Conservation (phyloP, 2,888 invertebrate genomes). For the Nomada flava region DNA sequence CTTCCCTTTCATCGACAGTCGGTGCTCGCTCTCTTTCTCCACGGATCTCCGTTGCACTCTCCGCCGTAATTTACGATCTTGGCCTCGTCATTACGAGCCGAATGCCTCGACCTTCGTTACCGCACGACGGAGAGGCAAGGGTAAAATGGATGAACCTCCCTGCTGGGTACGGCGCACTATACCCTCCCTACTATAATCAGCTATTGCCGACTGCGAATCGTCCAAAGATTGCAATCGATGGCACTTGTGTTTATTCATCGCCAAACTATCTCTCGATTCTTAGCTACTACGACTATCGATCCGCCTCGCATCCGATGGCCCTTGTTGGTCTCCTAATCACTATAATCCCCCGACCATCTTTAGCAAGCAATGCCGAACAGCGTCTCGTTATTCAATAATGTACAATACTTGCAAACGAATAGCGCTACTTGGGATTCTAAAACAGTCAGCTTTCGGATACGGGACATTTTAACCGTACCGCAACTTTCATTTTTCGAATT, state of each 20-base stretch:
- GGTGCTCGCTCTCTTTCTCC: slow-evolving; percentile 38
- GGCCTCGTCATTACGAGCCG: slow-evolving; percentile 70
- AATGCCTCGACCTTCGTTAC: slow-evolving; percentile 65
- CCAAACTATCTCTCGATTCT: neutral
- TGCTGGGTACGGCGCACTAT: slow-evolving; percentile 31
- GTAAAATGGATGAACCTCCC: slow-evolving; percentile 49
- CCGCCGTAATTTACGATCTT: slow-evolving; percentile 72
- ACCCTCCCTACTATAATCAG: slow-evolving; percentile 32
- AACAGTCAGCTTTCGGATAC: no score
- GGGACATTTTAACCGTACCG: no score
- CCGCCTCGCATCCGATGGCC: neutral
- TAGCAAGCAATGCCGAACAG: no score
- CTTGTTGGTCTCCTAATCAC: no score
- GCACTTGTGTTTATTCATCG: neutral
- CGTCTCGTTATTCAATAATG: no score
- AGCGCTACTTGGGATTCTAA: no score
- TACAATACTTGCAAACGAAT: no score
- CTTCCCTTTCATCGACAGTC: slow-evolving; percentile 70
- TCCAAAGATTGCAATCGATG: slow-evolving; percentile 30
- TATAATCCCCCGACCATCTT: no score
- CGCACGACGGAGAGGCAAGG: slow-evolving; percentile 25
- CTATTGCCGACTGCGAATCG: slow-evolving; percentile 27
- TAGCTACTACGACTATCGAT: neutral
- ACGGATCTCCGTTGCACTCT: slow-evolving; percentile 46
- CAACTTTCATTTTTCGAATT: neutral